Evolutionary conservation across 2,113 vertebrate genomes (phyloP), one percentile per base, ranked within the genome.

Genomic region (Archilochus colubris): DNA sequence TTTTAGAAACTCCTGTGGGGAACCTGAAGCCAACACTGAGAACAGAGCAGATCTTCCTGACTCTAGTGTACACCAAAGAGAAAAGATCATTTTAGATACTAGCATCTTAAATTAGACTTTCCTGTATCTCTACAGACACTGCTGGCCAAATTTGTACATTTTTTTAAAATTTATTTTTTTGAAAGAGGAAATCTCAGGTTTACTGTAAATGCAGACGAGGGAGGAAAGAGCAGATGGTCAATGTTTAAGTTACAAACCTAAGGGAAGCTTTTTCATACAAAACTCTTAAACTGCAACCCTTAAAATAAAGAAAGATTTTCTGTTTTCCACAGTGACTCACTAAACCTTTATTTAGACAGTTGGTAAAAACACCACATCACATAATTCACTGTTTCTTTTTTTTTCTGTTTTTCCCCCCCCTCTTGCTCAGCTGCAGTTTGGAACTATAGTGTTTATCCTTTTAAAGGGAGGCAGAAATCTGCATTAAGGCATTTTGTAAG

Each of bases 291-390:
- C 92, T 92, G 88, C 79, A 94, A 97, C 96, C 97, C 96, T 97
- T 97, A 98, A 97, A 98, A 97, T 97, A 97, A 96, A 97, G 97
- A 96, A 96, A 97, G 97, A 96, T 95, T 98, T 97, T 98, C 95
- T 98, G 95, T 97, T 98, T 97, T 97, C 97, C 98, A 95, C 55
- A 95, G 97, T 98, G 97, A 97, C 97, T 98, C 97, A 97, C 98
- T 97, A 98, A 98, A 96, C 96, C 97, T 98, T 98, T 98, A 98
- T 98, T 98, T 98, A 98, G 97, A 98, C 97, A 97, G 97, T 98
- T 98, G 97, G 95, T 98, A 91, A 97, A 98, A 98, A 96, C 97
- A 97, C 92, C 96, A 96, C 94, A 97, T 97, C 97, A 96, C 95
- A 97, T 96, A 97, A 97, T 97, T 98, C 96, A 97, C 92, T 69